Percentiles rank a stretch among this genome's conserved stretches.
Conservation (phyloP, 2,888 invertebrate genomes). For the Phorcus lineatus region DNA sequence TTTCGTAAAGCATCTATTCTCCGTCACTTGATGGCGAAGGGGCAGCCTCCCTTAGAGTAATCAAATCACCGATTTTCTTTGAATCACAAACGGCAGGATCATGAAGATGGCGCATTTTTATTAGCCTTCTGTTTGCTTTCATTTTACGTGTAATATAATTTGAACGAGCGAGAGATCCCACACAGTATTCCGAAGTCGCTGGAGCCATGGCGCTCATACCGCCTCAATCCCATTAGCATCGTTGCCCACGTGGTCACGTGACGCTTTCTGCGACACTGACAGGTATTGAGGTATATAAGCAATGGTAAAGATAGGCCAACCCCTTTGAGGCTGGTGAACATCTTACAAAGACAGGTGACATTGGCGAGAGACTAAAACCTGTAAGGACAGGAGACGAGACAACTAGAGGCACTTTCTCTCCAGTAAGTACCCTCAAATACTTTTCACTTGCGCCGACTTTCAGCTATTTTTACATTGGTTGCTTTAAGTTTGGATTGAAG, state of each 20-base stretch:
- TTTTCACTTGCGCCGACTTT: too few species aligned
- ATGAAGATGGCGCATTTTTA: slow-evolving; percentile 1
- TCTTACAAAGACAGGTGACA: slow-evolving; percentile 8
- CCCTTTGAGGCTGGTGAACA: background rate
- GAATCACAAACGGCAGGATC: background rate
- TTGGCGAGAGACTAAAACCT: background rate
- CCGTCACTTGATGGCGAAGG: background rate
- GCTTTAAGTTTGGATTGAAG: too few species aligned
- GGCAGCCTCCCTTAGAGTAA: background rate
- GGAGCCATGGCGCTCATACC: background rate
- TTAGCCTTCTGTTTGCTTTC: slow-evolving; percentile 10
- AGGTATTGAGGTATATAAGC: background rate
- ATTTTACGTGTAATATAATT: slow-evolving; percentile 7
- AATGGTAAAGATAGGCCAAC: background rate
- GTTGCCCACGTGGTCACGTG: slow-evolving; percentile 6
- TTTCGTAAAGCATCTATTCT: background rate
- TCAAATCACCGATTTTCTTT: background rate
- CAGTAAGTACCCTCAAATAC: background rate
- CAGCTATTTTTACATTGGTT: too few species aligned
- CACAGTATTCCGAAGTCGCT: background rate
- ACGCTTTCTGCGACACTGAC: background rate
- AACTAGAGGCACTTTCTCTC: background rate
- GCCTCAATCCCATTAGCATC: slow-evolving; percentile 5
- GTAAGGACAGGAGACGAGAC: background rate
- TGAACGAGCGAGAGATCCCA: background rate